A percentile compares a stretch with the other conserved stretches of the same genome.
phyloP scores from a whole-genome alignment of 2,888 invertebrate species.

The Parnassius apollo region DNA sequence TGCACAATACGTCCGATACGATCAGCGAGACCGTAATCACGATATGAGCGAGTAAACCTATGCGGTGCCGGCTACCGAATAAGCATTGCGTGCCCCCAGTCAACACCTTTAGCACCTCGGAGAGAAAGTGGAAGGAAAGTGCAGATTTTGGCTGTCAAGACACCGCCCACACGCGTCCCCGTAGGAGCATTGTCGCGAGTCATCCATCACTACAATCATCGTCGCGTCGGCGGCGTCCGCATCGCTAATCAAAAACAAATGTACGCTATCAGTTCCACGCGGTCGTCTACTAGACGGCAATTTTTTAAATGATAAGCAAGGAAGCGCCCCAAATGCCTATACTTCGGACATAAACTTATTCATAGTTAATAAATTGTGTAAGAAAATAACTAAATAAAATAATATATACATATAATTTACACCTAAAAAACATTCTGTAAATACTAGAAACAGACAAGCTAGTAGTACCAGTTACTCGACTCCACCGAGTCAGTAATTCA shows the following conservation, averaged over 20 bases:
- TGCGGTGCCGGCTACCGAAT: slow-evolving; percentile 76
- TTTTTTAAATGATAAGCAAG: not conserved
- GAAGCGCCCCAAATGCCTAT: too few relatives aligned
- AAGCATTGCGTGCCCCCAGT: slow-evolving; percentile 73
- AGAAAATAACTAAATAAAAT: too few relatives aligned
- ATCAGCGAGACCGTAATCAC: slow-evolving; percentile 47
- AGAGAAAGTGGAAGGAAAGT: slow-evolving; percentile 81
- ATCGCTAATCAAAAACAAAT: slow-evolving; percentile 58
- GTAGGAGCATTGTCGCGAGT: slow-evolving; percentile 72
- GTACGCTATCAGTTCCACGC: slow-evolving; percentile 44
- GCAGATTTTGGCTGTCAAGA: slow-evolving; percentile 77
- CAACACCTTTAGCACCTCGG: slow-evolving; percentile 78
- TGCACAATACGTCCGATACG: slow-evolving; percentile 40
- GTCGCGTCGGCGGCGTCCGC: slow-evolving; percentile 41
- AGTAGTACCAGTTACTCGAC: too few relatives aligned
- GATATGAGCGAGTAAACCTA: slow-evolving; percentile 77
- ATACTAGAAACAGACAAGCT: too few relatives aligned
- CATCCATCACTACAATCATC: slow-evolving; percentile 64
- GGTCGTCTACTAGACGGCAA: slow-evolving; percentile 4
- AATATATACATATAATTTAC: too few relatives aligned
- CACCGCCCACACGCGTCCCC: slow-evolving; percentile 75
- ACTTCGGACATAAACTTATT: too few relatives aligned
- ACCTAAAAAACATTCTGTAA: too few relatives aligned
- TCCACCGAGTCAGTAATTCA: too few relatives aligned
- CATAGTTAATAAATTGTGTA: too few relatives aligned